Base-by-base conservation (phyloP, 2,113 vertebrate species). In the Variabilichromis moorii region DNA sequence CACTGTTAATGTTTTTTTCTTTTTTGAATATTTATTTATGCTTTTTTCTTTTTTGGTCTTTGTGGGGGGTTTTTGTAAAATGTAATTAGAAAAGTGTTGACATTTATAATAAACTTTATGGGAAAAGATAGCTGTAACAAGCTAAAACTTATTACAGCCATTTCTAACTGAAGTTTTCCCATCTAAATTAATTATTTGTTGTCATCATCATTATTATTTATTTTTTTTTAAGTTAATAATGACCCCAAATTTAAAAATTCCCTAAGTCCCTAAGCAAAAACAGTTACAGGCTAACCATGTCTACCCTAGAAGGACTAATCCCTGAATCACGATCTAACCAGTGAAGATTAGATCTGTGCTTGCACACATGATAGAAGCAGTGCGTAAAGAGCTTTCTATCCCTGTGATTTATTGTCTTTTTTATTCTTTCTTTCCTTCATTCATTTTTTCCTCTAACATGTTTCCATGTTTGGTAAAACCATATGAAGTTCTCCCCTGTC, bases 401-500 rank as follows among this genome's bases (percentile, higher is more conserved):
- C 42, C 16, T 54, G 11, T 84, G 66, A 81, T 73, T 84, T 55
- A 47, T 81, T 57, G 16, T 80, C 80, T 84, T 16, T 73, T 66
- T 37, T 85, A 16, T 33, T 9, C 10, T 35, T 57, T 83, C 57
- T 17, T 40, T 13, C 12, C 21, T 12, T 79, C 84, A 79, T 73
- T 51, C 83, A 85, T 31, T 61, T 61, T 80, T 73, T 57, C 81
- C 85, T 54, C 71, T 87, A 45, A 24, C 40, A 85, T 90, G 71
- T 96, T 94, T 95, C 90, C 92, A 91, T 84, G 88, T 91, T 84
- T 84, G 84, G 90, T 40, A 16, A 66, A 86, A 93, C 96, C 94
- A 89, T 95, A 91, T 96, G 91, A 93, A 91, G 92, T 94, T 94
- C 92, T 95, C 94, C 94, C 94, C 91, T 80, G 91, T 91, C 86